Evolutionary conservation across 2,797 vertebrate genomes (phyloP), one percentile per base, ranked within the genome.

Genomic region (Tokudaia tokunoshimensis): DNA sequence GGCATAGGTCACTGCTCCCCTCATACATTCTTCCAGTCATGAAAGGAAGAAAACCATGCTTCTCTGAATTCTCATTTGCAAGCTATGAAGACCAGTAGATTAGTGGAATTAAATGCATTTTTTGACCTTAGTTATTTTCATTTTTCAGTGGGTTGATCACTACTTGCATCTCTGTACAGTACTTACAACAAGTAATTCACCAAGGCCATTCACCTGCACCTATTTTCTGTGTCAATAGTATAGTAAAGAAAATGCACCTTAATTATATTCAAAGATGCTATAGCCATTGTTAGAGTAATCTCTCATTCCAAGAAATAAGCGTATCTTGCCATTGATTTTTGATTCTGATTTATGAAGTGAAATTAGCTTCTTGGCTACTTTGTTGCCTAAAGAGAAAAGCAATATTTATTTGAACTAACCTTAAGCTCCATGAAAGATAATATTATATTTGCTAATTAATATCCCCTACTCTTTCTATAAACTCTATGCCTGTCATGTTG

Each of bases 311-410:
- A 55, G 17, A 22, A 57, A 1, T 41, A 67, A 67, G 4, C 74
- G 84, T 91, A 72, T 78, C 44, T 92, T 6, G 0, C n/a, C 34
- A 67, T 24, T 88, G 65, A 82, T 84, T 75, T 97, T 55, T 75
- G 1, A 79, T 26, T 89, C n/a, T 52, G 14, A 67, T 80, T 72
- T 95, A 6, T 79, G 41, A n/a, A 34, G n/a, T 92, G 63, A 82
- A 89, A 85, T 52, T 79, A 65, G 37, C 34, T 94, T 93, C 15
- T 95, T 50, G 67, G 17, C 76, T 79, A 85, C 3, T 93, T 94
- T 78, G 44, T 47, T 94, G 24, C 55, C 8, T 95, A 57, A 37
- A 70, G 6, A 26, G n/a, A 50, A 12, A 65, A 92, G 50, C 50
- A 34, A 76, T 94, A 50, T 76, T 74, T 76, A 79, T 81, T 91